Evolutionary conservation across 2,888 invertebrate genomes (phyloP).

Genomic region (Drosophila mimetica): DNA sequence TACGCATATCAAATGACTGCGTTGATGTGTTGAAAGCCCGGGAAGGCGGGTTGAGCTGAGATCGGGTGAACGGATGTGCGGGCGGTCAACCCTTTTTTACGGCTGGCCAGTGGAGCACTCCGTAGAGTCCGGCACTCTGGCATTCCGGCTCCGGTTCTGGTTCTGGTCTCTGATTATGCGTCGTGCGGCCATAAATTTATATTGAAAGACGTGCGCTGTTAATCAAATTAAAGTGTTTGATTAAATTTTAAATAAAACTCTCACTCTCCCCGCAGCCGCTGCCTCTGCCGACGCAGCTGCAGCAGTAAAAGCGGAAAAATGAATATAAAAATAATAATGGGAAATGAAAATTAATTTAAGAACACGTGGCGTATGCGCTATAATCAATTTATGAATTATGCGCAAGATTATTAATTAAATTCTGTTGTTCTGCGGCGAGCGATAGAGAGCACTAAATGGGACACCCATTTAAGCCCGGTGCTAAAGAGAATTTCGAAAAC

Average conservation of each 20-base stretch:
- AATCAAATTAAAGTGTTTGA: conserved; percentile 80
- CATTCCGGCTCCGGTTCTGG: conserved; percentile 13
- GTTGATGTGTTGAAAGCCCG: conserved; percentile 77
- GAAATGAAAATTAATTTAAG: conserved; percentile 58
- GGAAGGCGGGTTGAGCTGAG: conserved; percentile 39
- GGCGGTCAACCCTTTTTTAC: conserved; percentile 74
- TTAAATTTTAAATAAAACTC: conserved; percentile 72
- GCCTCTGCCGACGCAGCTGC: neutral
- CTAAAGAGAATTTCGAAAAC: conserved; percentile 61
- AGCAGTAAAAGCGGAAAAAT: conserved; percentile 39
- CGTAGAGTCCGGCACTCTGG: conserved; percentile 12
- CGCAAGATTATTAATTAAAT: conserved; percentile 48
- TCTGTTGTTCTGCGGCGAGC: conserved; percentile 13
- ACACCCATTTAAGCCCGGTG: conserved; percentile 12
- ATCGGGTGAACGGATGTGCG: conserved; percentile 36
- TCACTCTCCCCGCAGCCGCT: neutral
- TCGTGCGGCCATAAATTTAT: conserved; percentile 76
- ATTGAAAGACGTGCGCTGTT: conserved; percentile 78
- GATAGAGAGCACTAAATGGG: conserved; percentile 17
- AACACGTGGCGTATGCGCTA: conserved; percentile 63
- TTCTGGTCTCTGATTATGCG: conserved; percentile 69
- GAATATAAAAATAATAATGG: conserved; percentile 25
- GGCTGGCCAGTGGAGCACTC: conserved; percentile 60
- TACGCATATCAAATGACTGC: conserved; percentile 78
- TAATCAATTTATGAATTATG: conserved; percentile 64